phyloP scores from a whole-genome alignment of 2,888 invertebrate genomes.

The Chrysolina oricalcia region DNA sequence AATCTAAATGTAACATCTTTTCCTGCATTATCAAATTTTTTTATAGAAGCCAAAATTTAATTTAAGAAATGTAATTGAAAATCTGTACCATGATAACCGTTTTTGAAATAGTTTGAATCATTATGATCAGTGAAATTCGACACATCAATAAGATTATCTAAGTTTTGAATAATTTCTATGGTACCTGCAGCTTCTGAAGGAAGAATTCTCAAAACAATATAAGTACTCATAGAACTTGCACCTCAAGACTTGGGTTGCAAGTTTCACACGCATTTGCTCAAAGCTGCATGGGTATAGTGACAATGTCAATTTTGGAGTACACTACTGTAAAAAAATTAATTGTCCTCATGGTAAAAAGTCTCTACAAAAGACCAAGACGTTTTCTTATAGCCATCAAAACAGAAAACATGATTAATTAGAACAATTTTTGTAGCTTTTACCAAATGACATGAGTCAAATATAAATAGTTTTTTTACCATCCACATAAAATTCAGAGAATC shows the following conservation, averaged over 20 bases:
- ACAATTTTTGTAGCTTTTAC: slow-evolving; percentile 15
- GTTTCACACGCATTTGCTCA: slow-evolving; percentile 2
- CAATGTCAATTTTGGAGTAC: not conserved
- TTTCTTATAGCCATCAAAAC: slow-evolving; percentile 19
- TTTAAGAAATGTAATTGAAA: not conserved
- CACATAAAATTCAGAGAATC: slow-evolving; percentile 10
- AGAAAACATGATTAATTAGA: slow-evolving; percentile 15
- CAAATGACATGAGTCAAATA: slow-evolving; percentile 25
- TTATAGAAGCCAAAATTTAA: no score
- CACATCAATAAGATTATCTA: not conserved
- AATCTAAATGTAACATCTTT: no score
- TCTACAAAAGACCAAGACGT: slow-evolving; percentile 3
- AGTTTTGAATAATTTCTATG: not conserved
- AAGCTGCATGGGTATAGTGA: slow-evolving; percentile 11
- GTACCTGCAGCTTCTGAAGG: no score
- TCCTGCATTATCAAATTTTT: no score
- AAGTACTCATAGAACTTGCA: slow-evolving; percentile 12
- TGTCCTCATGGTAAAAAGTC: slow-evolving; percentile 15
- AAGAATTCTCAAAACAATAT: slow-evolving; percentile 1
- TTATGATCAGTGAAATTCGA: not conserved
- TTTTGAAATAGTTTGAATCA: not conserved
- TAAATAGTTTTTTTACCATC: slow-evolving; percentile 4
- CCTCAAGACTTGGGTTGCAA: slow-evolving; percentile 8
- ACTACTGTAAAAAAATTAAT: not conserved
- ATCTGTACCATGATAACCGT: not conserved